Evolutionary conservation across 1,140 invertebrate genomes (phyloP).

Genomic region (Zaprionus taronus): DNA sequence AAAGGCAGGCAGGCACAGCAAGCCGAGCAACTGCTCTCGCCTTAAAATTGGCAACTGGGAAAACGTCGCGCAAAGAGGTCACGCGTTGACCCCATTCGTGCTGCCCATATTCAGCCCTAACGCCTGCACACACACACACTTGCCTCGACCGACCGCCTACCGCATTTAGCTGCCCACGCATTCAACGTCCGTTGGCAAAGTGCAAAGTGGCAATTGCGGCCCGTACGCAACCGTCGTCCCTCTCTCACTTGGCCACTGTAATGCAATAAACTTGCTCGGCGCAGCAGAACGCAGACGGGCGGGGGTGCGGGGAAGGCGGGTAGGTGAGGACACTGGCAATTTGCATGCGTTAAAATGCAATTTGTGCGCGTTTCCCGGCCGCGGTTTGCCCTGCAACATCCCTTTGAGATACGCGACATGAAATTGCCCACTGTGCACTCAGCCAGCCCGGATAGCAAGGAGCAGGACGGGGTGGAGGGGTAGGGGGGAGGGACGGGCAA

Average conservation of each 20-base stretch:
- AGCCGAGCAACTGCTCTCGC: slow-evolving; percentile 5
- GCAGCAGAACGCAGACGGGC: not conserved
- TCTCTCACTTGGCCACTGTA: slow-evolving; percentile 42
- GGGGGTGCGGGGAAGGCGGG: not conserved
- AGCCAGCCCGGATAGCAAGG: not conserved
- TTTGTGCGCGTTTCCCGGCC: slow-evolving; percentile 76
- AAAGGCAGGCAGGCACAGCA: slow-evolving; percentile 28
- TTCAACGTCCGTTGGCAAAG: slow-evolving; percentile 46
- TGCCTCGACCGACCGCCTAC: not conserved
- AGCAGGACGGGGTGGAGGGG: too few relatives aligned
- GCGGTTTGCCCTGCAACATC: slow-evolving; percentile 50
- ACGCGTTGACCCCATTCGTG: slow-evolving; percentile 37
- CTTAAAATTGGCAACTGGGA: slow-evolving; percentile 43
- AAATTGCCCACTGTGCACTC: slow-evolving; percentile 1
- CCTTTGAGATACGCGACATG: slow-evolving; percentile 37
- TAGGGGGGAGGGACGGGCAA: not conserved
- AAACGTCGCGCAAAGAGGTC: slow-evolving; percentile 31
- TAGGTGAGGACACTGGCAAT: slow-evolving; percentile 66
- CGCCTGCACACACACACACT: not conserved
- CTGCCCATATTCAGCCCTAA: not conserved
- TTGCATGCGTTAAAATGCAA: slow-evolving; percentile 83
- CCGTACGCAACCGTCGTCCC: slow-evolving; percentile 10
- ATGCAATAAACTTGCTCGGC: slow-evolving; percentile 72
- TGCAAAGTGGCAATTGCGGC: slow-evolving; percentile 66
- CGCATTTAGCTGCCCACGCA: slow-evolving; percentile 31